Evolutionary conservation across 2,113 vertebrate species (phyloP).

Genomic region (Cyanoderma ruficeps): DNA sequence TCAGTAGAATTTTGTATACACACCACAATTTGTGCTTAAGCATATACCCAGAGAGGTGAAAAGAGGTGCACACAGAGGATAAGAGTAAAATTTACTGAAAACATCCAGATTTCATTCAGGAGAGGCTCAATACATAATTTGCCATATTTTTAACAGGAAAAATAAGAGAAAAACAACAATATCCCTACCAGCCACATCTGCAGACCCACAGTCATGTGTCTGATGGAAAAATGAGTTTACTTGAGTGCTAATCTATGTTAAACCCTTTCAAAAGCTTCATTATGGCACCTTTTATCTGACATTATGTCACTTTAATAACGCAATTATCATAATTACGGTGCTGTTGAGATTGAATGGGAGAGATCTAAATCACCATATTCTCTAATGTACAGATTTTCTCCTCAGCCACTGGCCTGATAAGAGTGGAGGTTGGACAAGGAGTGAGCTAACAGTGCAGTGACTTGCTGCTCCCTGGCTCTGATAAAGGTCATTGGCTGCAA

Average conservation of each 20-base stretch:
- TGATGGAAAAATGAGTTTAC: slow-evolving; percentile 27
- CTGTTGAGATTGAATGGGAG: not conserved
- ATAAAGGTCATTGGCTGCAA: not conserved
- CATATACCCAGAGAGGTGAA: not conserved
- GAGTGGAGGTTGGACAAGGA: not conserved
- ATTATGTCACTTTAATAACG: slow-evolving; percentile 57
- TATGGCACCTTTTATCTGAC: slow-evolving; percentile 29
- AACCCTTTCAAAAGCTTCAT: slow-evolving; percentile 42
- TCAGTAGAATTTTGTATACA: not conserved
- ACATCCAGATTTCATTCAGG: not conserved
- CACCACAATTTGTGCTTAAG: not conserved
- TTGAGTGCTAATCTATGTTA: slow-evolving; percentile 10
- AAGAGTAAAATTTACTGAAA: not conserved
- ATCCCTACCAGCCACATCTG: not conserved
- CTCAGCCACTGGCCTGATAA: not conserved
- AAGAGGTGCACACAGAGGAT: not conserved
- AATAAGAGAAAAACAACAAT: not conserved
- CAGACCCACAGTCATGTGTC: not conserved
- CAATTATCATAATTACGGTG: slow-evolving; percentile 58
- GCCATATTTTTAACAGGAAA: not conserved
- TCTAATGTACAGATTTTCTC: not conserved
- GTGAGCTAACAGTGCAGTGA: not conserved
- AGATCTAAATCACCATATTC: not conserved
- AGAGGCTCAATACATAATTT: not conserved
- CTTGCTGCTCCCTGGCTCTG: not conserved